phyloP scores from a whole-genome alignment of 2,113 vertebrate species.

The Etia nguti region DNA sequence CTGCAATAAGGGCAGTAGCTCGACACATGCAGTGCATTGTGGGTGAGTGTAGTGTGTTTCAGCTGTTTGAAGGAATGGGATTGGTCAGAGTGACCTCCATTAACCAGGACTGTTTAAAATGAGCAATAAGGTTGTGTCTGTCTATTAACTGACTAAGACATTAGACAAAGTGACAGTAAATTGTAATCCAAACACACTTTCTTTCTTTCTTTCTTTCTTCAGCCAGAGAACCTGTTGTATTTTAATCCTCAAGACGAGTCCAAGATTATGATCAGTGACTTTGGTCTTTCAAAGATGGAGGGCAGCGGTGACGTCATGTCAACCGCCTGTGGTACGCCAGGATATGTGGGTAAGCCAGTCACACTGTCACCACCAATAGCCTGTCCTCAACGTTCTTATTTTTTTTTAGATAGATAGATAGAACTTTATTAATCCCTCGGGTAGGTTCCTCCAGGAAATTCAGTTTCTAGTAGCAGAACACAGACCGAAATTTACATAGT shows the following conservation, averaged over 20 bases:
- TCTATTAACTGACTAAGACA: neutral
- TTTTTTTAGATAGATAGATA: too few relatives aligned
- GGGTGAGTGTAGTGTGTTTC: conserved; percentile 1
- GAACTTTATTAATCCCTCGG: too few relatives aligned
- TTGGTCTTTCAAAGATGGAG: conserved; percentile 69
- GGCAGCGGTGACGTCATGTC: conserved; percentile 66
- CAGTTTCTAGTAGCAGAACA: too few relatives aligned
- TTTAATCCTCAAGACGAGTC: conserved; percentile 64
- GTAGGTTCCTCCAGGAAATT: too few relatives aligned
- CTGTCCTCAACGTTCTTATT: neutral
- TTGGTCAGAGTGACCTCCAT: neutral
- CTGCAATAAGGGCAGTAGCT: neutral
- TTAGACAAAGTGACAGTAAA: neutral
- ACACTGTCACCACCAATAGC: rapidly evolving
- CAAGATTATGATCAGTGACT: conserved; percentile 71
- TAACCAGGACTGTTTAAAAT: neutral
- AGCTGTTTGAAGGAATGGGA: neutral
- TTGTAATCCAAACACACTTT: neutral
- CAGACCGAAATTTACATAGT: too few relatives aligned
- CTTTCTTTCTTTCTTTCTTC: neutral
- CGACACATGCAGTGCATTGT: conserved; percentile 8
- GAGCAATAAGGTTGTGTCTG: neutral
- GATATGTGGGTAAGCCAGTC: conserved; percentile 57
- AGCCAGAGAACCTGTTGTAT: conserved; percentile 68
- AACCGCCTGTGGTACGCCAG: conserved; percentile 63